Percentiles rank a stretch among this genome's conserved stretches.
phyloP scores from a whole-genome alignment of 2,113 vertebrate genomes.

The Xenus cinereus region DNA sequence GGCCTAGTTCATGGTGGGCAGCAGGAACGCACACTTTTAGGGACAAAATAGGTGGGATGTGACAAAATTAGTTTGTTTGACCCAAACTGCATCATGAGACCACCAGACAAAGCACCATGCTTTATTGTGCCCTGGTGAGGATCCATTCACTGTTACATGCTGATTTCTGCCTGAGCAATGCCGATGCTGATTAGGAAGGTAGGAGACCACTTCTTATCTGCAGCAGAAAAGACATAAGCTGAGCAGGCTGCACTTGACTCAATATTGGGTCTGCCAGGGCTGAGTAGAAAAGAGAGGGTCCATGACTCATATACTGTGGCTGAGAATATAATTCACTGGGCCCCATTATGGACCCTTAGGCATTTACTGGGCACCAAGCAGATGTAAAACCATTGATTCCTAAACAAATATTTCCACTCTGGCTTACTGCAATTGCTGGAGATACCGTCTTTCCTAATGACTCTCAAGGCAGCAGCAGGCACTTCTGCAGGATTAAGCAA shows the following conservation, averaged over 20 bases:
- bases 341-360: not conserved
- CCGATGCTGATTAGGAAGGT: not conserved
- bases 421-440: not conserved
- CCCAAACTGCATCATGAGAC: not conserved
- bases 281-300: not conserved
- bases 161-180: not conserved
- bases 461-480: not conserved
- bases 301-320: not conserved
- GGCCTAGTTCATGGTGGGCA: not conserved
- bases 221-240: not conserved
- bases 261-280: not conserved
- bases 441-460: not conserved
- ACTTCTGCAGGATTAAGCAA: not conserved
- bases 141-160: not conserved
- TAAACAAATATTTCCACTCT: not conserved
- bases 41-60: not conserved
- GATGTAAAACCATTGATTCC: not conserved
- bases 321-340: not conserved
- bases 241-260: not conserved
- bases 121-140: not conserved
- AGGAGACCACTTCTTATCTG: not conserved
- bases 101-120: not conserved
- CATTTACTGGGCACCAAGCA: not conserved
- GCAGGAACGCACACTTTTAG: not conserved
- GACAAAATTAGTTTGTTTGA: not conserved